Conservation (phyloP, 2,888 invertebrate genomes). For the Lutraria lutraria region DNA sequence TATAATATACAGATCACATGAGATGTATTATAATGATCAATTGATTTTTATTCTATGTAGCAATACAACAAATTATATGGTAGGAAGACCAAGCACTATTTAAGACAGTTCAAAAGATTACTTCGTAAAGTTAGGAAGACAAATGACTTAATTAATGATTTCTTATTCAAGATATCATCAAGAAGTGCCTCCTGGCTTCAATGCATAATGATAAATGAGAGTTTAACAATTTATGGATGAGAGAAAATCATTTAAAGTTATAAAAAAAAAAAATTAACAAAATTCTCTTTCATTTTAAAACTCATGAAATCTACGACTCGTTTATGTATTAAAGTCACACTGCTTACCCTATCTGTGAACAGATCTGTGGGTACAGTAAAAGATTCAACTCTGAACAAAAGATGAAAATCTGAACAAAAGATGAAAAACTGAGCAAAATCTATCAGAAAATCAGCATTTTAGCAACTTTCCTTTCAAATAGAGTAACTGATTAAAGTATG, state of each 20-base stretch:
- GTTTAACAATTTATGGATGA: not conserved
- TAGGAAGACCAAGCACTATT: not conserved
- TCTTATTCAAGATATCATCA: not conserved
- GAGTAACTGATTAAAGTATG: constrained; percentile 17
- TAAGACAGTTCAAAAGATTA: not conserved
- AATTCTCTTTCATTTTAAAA: not conserved
- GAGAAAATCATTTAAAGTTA: not conserved
- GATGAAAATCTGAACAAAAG: not conserved
- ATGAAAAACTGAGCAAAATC: constrained; percentile 25
- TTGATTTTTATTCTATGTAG: not conserved
- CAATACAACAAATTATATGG: not conserved
- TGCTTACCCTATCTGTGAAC: not conserved
- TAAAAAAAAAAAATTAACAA: not conserved
- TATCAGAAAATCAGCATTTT: constrained; percentile 23
- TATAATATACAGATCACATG: not conserved
- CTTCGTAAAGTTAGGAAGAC: not conserved
- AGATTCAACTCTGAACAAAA: too few species aligned
- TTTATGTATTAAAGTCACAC: not conserved
- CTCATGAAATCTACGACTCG: not conserved
- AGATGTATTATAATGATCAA: not conserved
- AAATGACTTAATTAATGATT: not conserved
- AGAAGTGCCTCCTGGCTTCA: not conserved
- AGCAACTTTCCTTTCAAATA: constrained; percentile 14
- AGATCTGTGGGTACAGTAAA: too few species aligned
- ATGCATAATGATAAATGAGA: not conserved